Percentiles rank a stretch among this genome's conserved stretches.
These are phyloP conservation scores for Agrenia bidenticulata DNA, from an alignment of 2,888 invertebrate species.

Conservation along the genomic window DNA sequence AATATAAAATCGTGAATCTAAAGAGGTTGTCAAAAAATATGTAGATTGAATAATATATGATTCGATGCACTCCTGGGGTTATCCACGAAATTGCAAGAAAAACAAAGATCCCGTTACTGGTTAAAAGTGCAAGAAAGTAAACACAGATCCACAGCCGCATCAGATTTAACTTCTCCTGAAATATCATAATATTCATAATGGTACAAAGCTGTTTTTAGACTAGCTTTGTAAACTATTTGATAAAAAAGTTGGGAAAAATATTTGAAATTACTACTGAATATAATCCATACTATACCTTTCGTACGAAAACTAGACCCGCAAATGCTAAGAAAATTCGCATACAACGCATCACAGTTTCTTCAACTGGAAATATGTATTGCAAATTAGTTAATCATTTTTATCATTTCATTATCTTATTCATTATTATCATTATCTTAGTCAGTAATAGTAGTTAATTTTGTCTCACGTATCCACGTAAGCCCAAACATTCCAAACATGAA, in stretches of 20 bases:
- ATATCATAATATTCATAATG: too few relatives aligned
- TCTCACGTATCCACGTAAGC: too few relatives aligned
- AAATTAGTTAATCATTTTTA: too few relatives aligned
- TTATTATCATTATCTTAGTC: too few relatives aligned
- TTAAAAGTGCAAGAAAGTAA: constrained; percentile 27
- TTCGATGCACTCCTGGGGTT: not conserved
- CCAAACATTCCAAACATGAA: constrained; percentile 26
- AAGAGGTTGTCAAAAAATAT: constrained; percentile 27
- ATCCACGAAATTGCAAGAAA: constrained; percentile 26
- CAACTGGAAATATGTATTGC: too few relatives aligned
- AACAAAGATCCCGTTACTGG: constrained; percentile 19
- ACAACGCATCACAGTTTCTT: constrained; percentile 31
- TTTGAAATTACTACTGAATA: too few relatives aligned
- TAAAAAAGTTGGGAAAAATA: too few relatives aligned
- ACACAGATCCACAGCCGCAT: constrained; percentile 34
- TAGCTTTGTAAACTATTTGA: too few relatives aligned
- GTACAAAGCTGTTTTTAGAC: too few relatives aligned
- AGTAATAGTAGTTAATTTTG: too few relatives aligned
- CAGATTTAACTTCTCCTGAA: constrained; percentile 26
- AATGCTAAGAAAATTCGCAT: constrained; percentile 23
- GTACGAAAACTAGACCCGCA: constrained; percentile 27
- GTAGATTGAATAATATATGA: constrained; percentile 20
- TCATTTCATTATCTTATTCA: too few relatives aligned
- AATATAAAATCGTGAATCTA: constrained; percentile 33
- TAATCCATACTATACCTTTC: constrained; percentile 21